Evolutionary conservation across 2,888 invertebrate genomes (phyloP), one percentile per base, ranked within the genome.

Genomic region (Bombylius discolor): DNA sequence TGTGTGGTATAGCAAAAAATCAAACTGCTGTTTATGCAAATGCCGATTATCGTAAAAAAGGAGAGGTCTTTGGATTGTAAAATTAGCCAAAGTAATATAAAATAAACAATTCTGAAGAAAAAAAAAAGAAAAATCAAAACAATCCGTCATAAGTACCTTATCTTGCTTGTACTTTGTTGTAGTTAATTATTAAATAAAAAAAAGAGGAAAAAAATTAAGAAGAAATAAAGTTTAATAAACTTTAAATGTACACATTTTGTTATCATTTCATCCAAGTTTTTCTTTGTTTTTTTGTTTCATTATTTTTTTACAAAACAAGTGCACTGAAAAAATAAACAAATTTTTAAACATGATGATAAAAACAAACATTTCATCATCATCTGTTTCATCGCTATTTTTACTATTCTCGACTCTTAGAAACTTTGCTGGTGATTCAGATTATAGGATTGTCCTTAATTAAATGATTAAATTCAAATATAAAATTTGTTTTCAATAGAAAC

Each of bases 31-130:
- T 91, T 49, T 81, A 78, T 64, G 88, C 85, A 1, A 90, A 89
- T 70, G 84, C 87, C 0, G 92, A 93, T 73, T 85, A 80, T 68
- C 79, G 92, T 58, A 92, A 92, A 72, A 82, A 83, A 7, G 89
- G 91, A 0, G 87, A 86, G 50, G 87, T 89, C 1, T 81, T 79
- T 51, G 93, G 88, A 34, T 73, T 81, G 64, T 78, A 83, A 66
- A 32, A 23, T 6, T 11, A 42, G 5, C 11, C 39, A 42, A 42
- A 11, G 8, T 5, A 36, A 7, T 3, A 36, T 5, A 3, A 42
- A 42, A 11, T 42, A 42, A 42, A 42, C 1, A 36, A 36, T 36
- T 5, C 34, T 36, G 8, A 36, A 7, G 34, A 5, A 36, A 1
- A 7, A 34, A 42, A 8, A 42, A 42, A 42, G 11, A 11, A 11